Base-by-base conservation (phyloP, 2,888 invertebrate species). In the Xanthorhoe designata region DNA sequence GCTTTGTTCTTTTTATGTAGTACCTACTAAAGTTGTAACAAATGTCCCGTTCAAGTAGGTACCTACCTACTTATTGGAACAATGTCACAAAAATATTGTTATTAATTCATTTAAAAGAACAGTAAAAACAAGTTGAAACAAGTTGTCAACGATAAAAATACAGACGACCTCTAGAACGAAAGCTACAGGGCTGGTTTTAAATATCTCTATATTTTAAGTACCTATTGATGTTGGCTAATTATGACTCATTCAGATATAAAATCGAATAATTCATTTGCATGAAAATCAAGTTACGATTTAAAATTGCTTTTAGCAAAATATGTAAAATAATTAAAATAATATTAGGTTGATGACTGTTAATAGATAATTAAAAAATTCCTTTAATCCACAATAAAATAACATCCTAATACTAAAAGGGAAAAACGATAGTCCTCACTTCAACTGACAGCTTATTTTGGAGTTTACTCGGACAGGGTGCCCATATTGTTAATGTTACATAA, bases 101-200 rank as follows among this genome's bases (percentile, higher is more conserved):
- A 51, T 56, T 29, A 38, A 42, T 49, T 49, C 15, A 55, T 15
- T 38, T n/a, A 24, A 24, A 8, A 13, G 8, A 18, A 51, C 32
- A 67, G 61, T 15, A 45, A 15, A n/a, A 66, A 72, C 68, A 68
- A 17, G 67, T 71, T 61, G n/a, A 50, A 66, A 68, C 67, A 59
- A 50, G 71, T 69, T 47, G 29, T 15, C 35, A 15, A 38, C 58
- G 52, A 57, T 74, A 76, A 75, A 75, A 78, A 75, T 76, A 75
- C 66, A 56, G 61, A 68, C 69, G 79, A 77, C 78, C 79, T 80
- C 76, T 75, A 76, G 62, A 78, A 74, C 69, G 38, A 38, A 81
- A 80, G 81, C 77, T 72, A 75, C 62, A 51, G 69, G 67, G 64
- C 69, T 69, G 73, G 77, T 75, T 74, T 64, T 8, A 7, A 42